These are phyloP conservation scores for Cyphomyrus discorhynchus DNA, from an alignment of 2,113 vertebrate species.

Conservation along the genomic window DNA sequence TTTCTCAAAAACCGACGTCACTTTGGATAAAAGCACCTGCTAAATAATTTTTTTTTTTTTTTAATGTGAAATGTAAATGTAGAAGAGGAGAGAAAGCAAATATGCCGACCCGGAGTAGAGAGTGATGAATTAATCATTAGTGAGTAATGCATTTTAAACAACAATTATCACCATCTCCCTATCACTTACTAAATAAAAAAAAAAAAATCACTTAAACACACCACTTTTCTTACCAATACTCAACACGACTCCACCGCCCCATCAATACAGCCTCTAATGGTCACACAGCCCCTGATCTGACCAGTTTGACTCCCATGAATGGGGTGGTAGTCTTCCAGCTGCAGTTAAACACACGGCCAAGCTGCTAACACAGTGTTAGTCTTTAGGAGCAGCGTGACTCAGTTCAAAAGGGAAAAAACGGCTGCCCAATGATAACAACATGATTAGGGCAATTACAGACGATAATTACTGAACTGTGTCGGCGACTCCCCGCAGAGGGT, in stretches of 20 bases:
- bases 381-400: background rate
- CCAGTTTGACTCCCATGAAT: background rate
- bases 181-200: background rate
- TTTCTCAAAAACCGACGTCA: background rate
- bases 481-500: slow-evolving; percentile 35
- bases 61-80: background rate
- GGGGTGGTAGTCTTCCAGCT: background rate
- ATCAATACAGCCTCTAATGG: background rate
- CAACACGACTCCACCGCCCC: background rate
- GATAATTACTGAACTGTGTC: slow-evolving; percentile 35
- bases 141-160: background rate
- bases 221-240: background rate
- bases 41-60: background rate
- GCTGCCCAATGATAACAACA: slow-evolving; percentile 37
- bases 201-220: background rate
- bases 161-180: background rate
- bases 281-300: background rate
- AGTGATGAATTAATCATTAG: background rate
- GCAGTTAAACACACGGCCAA: background rate
- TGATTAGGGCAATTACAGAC: slow-evolving; percentile 48
- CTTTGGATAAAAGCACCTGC: background rate
- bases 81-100: background rate
- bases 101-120: background rate
- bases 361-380: background rate
- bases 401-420: background rate